Base-by-base conservation (phyloP, 2,113 vertebrate species). In the Hyla sarda region DNA sequence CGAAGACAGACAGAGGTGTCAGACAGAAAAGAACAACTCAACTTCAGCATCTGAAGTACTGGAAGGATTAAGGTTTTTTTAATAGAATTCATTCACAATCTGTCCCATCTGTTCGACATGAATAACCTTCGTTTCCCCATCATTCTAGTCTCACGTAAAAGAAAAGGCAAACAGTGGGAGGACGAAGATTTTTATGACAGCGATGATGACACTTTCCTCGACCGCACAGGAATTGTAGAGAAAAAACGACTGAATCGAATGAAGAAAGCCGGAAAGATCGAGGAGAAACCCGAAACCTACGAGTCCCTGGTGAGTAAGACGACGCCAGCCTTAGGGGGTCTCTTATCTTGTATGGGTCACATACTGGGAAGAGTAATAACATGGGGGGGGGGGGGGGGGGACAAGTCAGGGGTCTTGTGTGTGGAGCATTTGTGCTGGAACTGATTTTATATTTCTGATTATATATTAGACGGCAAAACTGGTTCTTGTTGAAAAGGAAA, bases 121-220 rank as follows among this genome's bases (percentile, higher is more conserved):
- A n/a, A n/a, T n/a, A n/a, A n/a, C 41, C 41, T 41, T 5, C 3
- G 41, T 41, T 47, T 30, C 47, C 54, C 47, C 34, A 0, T 82
- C 9, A 73, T 88, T 45, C 72, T 87, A 99, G 98, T 98, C 71
- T 98, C 98, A 65, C 95, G 98, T 11, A 99, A 99, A 91, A 96
- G 98, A 83, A 99, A 95, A 90, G 95, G 96, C 88, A 99, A 98
- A 91, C 98, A 99, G 93, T 99, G 98, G 98, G 98, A 99, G 87
- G 97, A 97, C 16, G 97, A 98, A 87, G 98, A 99, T 82, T 99
- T 95, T 90, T 99, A 99, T 58, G 97, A 99, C 90, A 99, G 98
- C 10, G 97, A 99, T 1, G 98, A 99, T 10, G 98, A 99, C 89
- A 96, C 96, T 10, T 99, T 99, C 88, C 96, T 99, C 16, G 98